Evolutionary conservation across 2,797 vertebrate genomes (phyloP).

Genomic region (Clarias pachynema): DNA sequence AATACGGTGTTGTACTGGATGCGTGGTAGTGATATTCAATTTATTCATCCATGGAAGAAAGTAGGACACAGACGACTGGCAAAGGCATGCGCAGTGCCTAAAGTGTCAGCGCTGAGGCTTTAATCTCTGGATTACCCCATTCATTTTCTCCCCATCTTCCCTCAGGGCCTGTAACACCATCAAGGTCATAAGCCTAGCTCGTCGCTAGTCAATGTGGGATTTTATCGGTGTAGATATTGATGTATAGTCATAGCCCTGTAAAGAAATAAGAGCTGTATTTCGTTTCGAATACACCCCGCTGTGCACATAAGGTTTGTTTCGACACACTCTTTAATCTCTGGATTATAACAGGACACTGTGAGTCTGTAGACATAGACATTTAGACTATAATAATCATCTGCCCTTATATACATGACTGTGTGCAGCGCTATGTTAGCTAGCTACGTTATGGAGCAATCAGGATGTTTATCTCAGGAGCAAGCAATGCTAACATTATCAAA

Average conservation of each 20-base stretch:
- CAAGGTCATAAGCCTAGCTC: conserved; percentile 19
- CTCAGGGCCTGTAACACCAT: conserved; percentile 15
- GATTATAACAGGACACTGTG: not conserved
- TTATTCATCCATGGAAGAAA: conserved; percentile 23
- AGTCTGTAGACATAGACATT: not conserved
- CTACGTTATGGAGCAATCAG: not conserved
- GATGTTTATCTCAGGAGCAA: not conserved
- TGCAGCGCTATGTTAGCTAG: not conserved
- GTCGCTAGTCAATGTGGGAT: not conserved
- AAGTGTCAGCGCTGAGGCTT: conserved; percentile 24
- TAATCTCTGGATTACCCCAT: conserved; percentile 43
- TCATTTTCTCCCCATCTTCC: conserved; percentile 36
- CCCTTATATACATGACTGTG: not conserved
- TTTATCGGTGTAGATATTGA: not conserved
- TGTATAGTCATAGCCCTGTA: not conserved
- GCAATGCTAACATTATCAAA: not conserved
- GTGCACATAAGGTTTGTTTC: not conserved
- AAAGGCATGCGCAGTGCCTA: conserved; percentile 1
- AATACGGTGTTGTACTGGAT: not conserved
- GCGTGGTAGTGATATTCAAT: conserved; percentile 17
- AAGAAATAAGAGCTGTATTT: not conserved
- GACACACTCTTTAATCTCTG: not conserved
- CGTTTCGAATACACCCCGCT: not conserved
- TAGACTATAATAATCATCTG: not conserved
- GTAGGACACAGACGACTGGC: conserved; percentile 30